A percentile compares a stretch with the other conserved stretches of the same genome.
phyloP scores from a whole-genome alignment of 2,888 invertebrate genomes.

The Troilus luridus region DNA sequence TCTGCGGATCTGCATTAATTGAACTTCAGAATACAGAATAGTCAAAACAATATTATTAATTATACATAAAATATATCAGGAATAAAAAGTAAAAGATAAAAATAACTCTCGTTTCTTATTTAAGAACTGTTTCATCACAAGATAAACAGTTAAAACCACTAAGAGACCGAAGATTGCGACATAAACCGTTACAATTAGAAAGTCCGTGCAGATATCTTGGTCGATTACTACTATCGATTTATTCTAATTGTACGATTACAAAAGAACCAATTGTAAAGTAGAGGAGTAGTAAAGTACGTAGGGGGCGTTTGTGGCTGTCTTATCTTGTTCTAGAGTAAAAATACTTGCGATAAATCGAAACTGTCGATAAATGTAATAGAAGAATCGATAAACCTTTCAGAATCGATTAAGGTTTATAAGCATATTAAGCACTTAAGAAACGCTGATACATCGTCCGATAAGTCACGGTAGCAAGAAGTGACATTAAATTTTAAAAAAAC shows the following conservation, averaged over 20 bases:
- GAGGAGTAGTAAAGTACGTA: no score
- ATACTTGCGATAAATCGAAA: neutral
- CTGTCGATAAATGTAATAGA: no score
- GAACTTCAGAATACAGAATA: neutral
- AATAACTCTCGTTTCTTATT: neutral
- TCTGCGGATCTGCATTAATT: neutral
- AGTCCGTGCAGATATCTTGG: neutral
- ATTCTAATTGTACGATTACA: slow-evolving; percentile 22
- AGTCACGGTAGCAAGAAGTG: no score
- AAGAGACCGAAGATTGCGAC: neutral
- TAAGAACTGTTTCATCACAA: slow-evolving; percentile 9
- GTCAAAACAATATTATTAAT: neutral
- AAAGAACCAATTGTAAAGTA: neutral
- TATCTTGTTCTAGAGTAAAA: neutral
- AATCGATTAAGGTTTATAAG: neutral
- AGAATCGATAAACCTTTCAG: neutral
- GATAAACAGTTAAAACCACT: slow-evolving; percentile 3
- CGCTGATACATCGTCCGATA: no score
- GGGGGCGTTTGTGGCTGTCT: no score
- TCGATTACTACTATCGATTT: neutral
- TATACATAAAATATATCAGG: neutral
- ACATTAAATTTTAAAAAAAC: no score
- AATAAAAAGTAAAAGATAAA: neutral
- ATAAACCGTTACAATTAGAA: slow-evolving; percentile 25
- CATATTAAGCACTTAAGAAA: no score